Base-by-base conservation (phyloP, 2,797 vertebrate genomes). In the Cyprinodon diabolis region DNA sequence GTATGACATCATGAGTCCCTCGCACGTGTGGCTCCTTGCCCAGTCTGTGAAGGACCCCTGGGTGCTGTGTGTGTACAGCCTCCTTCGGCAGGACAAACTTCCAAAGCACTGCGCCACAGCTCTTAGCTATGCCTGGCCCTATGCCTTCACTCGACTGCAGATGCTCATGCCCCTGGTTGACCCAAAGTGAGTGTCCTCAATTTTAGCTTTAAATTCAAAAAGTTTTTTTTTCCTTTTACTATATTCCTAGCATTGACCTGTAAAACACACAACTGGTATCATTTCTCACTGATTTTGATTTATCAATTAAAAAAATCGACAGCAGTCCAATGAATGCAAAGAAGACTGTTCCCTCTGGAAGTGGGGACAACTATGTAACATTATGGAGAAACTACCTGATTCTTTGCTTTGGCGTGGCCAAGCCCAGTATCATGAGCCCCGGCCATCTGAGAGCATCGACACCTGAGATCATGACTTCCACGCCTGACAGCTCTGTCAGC, bases 351-450 rank as follows among this genome's bases (percentile, higher is more conserved):
- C 96, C 95, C n/a, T 95, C 96, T 13, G 82, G 96, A 76, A 94
- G 95, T 4, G 95, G 95, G 37, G 98, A 99, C 88, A 96, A 93
- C 89, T 96, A 96, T 40, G 91, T 98, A 72, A 96, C 96, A 25
- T 91, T 99, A 84, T 99, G 98, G 98, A 96, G 98, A 87, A 99
- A 99, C 91, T 99, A 99, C 87, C 95, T 99, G 81, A 99, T 99
- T 91, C 96, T 99, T 78, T 98, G 98, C 86, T 97, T 99, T 84
- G 98, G 97, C 66, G 97, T 98, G 52, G 98, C 98, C 87, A 98
- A 97, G 82, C 98, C 98, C 82, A 99, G 97, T 85, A 97, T 98
- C 90, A 99, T 99, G 97, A 99, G 98, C 88, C 95, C 97, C 0
- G 96, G 98, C 73, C 97, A 99, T 86, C 92, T 99, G 86, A 95